Base-by-base conservation (phyloP, 2,888 invertebrate species). In the Nephrotoma flavescens region DNA sequence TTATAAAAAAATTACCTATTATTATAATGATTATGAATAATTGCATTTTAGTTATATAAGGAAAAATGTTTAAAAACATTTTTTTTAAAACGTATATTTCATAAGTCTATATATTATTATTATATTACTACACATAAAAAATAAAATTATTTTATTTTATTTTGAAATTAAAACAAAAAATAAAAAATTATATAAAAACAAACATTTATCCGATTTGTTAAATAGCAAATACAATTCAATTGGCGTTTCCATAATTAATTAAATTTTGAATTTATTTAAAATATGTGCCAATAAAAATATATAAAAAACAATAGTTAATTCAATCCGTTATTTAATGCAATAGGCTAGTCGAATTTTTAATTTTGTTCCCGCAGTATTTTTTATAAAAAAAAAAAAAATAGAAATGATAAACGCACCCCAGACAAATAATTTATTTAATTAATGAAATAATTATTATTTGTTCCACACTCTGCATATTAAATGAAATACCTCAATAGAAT, bases 1-100 rank as follows among this genome's bases (percentile, higher is more conserved):
- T 86, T 52, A 86, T 86, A 52, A 86, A 86, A 41, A 52, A 52
- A 45, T 86, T 57, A 44, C 52, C 57, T 52, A 52, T 41, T 86
- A 52, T 42, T 86, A 44, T 44, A 42, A 84, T 42, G 41, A 42
- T 42, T 84, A 84, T 84, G 15, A 42, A 84, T 42, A 84, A 84
- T 84, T 71, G 71, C 71, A 71, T 71, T 71, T 71, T 71, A 31
- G 71, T 71, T 31, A 71, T 71, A 0, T 71, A 71, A 71, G 31
- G 9, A 31, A 71, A 71, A 71, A 71, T 71, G 71, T 71, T 71
- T 19, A 31, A 19, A 71, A 71, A 71, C 31, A 71, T 71, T 71
- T 71, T 71, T 47, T 71, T 71, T 71, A 71, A 71, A 11, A 71
- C 71, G 71, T 71, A 71, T 71, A 71, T 57, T 57, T 57, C 15